Base-by-base conservation (phyloP, 2,888 invertebrate species). In the Rhagonycha lutea region DNA sequence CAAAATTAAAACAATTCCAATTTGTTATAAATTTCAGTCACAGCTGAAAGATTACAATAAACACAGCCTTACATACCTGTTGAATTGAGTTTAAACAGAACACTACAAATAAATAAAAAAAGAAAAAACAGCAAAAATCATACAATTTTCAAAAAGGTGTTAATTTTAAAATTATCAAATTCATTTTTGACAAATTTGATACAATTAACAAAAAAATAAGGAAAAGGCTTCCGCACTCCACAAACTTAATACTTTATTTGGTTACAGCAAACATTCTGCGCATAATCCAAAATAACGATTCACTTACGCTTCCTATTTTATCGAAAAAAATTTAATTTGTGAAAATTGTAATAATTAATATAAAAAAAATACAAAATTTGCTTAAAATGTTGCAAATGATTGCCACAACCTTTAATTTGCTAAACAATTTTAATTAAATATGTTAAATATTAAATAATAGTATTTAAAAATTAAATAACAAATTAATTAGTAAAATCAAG, bases 21-120 rank as follows among this genome's bases (percentile, higher is more conserved):
- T 47, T 47, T 47, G 47, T 47, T 47, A 47, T 47, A 47, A n/a
- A 47, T 47, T 47, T 47, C 47, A 47, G 61, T 74, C 74, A n/a
- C n/a, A 74, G 74, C 74, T 74, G 74, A 74, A 74, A 68, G n/a
- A 47, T 47, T 47, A 47, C n/a, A 47, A 47, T 47, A 47, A n/a
- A 47, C 47, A 47, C n/a, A n/a, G 47, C 47, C 47, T 47, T 78
- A 78, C 79, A 68, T 79, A 79, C 79, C 79, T 79, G 79, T 79
- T 79, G 79, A 79, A 76, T 76, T 79, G 72, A 71, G 72, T 65
- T 74, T 67, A 67, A 47, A 69, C 76, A 69, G 71, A 72, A 68
- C 71, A 68, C 73, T 68, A 68, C 68, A 78, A 77, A 77, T 69
- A 72, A 79, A 78, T 60, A 72, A 77, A 73, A 75, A 63, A 70